Evolutionary conservation across 1,140 invertebrate species (phyloP).

Genomic region (Papilio polyxenes): DNA sequence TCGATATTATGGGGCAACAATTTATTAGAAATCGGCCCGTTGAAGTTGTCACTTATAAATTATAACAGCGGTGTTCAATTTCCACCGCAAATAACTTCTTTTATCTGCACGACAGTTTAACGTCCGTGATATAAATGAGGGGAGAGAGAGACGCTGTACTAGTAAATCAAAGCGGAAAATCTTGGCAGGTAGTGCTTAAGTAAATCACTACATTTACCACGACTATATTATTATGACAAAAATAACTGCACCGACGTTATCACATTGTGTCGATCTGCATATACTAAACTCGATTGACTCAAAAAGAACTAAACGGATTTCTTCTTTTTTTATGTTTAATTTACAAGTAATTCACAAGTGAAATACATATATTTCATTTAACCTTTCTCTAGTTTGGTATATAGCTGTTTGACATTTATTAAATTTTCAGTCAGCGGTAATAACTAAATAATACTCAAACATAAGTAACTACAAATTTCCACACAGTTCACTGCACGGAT

Average conservation of each 20-base stretch:
- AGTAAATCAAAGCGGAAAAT: conserved; percentile 23
- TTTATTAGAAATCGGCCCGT: conserved; percentile 57
- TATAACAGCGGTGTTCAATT: conserved; percentile 53
- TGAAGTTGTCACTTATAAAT: conserved; percentile 49
- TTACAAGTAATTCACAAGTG: not conserved
- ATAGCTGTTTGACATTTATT: not conserved
- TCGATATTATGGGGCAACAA: conserved; percentile 46
- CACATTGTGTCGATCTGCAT: not conserved
- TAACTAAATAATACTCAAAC: not conserved
- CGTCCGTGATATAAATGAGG: conserved; percentile 36
- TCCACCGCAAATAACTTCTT: conserved; percentile 51
- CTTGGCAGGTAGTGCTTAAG: conserved; percentile 22
- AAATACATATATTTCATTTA: not conserved
- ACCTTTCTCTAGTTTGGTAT: not conserved
- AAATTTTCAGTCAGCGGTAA: not conserved
- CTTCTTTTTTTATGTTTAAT: no score
- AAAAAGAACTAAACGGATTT: not conserved
- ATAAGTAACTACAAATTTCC: not conserved
- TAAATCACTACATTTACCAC: conserved; percentile 31
- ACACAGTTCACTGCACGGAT: not conserved
- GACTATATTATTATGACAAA: conserved; percentile 9
- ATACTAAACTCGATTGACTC: not conserved
- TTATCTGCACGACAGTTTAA: conserved; percentile 47
- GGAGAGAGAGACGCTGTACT: conserved; percentile 19
- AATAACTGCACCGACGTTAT: not conserved